These are phyloP conservation scores for Drosophila recens DNA, from an alignment of 2,888 invertebrate species.

Conservation along the genomic window DNA sequence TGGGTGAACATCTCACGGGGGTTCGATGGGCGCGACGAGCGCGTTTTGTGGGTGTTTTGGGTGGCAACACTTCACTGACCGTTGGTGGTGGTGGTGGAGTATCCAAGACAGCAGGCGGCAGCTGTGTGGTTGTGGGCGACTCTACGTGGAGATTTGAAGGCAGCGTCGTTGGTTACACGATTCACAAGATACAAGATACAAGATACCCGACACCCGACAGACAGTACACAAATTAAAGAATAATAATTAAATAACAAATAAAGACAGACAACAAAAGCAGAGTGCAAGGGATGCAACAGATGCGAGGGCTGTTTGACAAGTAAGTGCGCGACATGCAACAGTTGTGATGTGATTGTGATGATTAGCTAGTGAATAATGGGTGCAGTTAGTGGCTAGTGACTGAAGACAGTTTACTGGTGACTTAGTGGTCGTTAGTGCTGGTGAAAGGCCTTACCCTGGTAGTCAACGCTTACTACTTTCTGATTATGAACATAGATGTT, in stretches of 20 bases:
- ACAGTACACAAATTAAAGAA: constrained; percentile 27
- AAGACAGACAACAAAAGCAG: too few relatives aligned
- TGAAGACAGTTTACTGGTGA: background rate
- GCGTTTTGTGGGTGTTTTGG: constrained; percentile 60
- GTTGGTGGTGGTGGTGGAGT: constrained; percentile 27
- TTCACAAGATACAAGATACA: background rate
- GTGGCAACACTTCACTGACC: constrained; percentile 29
- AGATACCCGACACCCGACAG: constrained; percentile 29
- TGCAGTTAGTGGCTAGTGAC: constrained; percentile 60
- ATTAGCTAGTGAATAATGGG: constrained; percentile 47
- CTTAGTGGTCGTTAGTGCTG: background rate
- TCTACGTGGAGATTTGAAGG: constrained; percentile 73
- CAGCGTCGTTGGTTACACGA: constrained; percentile 26
- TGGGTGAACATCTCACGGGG: constrained; percentile 27
- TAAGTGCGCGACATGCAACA: constrained; percentile 51
- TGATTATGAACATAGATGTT: constrained; percentile 65
- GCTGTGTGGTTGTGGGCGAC: constrained; percentile 78
- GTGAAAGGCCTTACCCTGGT: constrained; percentile 67
- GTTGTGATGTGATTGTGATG: constrained; percentile 20
- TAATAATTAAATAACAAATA: constrained; percentile 42
- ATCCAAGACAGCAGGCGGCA: constrained; percentile 35
- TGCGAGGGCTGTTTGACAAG: constrained; percentile 33
- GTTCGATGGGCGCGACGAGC: constrained; percentile 61
- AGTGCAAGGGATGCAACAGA: constrained; percentile 23
- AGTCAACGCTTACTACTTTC: constrained; percentile 74